These are phyloP conservation scores for Axis porcinus DNA, from an alignment of 2,113 vertebrate genomes.

Conservation along the genomic window DNA sequence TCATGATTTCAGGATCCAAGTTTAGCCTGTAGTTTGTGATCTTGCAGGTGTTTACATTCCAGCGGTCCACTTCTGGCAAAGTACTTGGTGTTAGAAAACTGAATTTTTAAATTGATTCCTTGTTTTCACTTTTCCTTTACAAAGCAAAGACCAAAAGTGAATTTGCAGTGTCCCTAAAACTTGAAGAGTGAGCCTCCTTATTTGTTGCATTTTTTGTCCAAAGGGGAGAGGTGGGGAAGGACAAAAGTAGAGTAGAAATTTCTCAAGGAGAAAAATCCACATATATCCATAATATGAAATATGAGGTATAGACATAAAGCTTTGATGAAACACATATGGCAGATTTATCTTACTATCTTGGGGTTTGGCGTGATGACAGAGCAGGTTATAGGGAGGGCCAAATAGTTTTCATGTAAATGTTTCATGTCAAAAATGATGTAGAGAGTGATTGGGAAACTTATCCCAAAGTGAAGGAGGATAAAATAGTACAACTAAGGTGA, in stretches of 20 bases:
- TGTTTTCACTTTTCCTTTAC: not conserved
- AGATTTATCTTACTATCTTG: not conserved
- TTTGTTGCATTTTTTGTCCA: not conserved
- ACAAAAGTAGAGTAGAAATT: not conserved
- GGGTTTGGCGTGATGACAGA: not conserved
- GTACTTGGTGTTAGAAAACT: not conserved
- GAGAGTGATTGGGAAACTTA: not conserved
- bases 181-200: not conserved
- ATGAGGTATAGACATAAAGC: not conserved
- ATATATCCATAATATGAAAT: not conserved
- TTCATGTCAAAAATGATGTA: slow-evolving; percentile 6
- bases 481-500: not conserved
- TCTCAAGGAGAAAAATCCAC: not conserved
- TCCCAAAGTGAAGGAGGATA: not conserved
- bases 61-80: not conserved
- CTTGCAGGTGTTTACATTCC: not conserved
- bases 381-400: not conserved
- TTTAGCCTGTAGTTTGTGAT: not conserved
- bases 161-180: not conserved
- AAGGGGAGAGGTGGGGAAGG: not conserved
- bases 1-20: not conserved
- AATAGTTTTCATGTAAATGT: not conserved
- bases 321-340: not conserved
- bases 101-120: not conserved
- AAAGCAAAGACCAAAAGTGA: not conserved